Percentiles rank a stretch among this genome's conserved stretches.
Conservation (phyloP, 2,113 vertebrate species). For the Cercocebus atys region DNA sequence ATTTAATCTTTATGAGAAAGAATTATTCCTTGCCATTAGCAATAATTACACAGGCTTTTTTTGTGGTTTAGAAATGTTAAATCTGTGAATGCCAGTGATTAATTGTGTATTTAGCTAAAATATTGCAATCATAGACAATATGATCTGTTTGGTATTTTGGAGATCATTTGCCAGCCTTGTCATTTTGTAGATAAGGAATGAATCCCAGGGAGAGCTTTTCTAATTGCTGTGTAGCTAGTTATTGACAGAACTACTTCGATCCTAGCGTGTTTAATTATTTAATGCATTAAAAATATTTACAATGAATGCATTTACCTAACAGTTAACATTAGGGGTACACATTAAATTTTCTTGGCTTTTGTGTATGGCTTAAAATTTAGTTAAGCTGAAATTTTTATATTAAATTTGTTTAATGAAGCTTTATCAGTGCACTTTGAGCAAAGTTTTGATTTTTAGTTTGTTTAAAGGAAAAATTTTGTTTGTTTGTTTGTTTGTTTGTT, state of each 20-base stretch:
- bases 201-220: not conserved
- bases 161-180: not conserved
- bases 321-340: not conserved
- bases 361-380: slow-evolving; percentile 43
- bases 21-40: not conserved
- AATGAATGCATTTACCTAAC: not conserved
- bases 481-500: too few species aligned
- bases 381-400: slow-evolving; percentile 48
- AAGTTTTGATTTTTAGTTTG: slow-evolving; percentile 20
- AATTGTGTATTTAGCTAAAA: slow-evolving; percentile 45
- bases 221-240: not conserved
- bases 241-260: not conserved
- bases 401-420: not conserved
- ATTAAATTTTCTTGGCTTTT: slow-evolving; percentile 27
- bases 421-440: not conserved
- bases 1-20: not conserved
- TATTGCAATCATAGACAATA: not conserved
- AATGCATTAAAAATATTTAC: slow-evolving; percentile 10
- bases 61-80: slow-evolving; percentile 1
- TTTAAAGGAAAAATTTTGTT: not conserved
- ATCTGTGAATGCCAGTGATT: not conserved
- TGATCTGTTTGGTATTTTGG: not conserved
- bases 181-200: slow-evolving; percentile 12
- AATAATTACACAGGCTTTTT: not conserved
- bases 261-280: slow-evolving; percentile 26